phyloP scores from a whole-genome alignment of 2,797 vertebrate genomes.

The Telmatherina bonti region DNA sequence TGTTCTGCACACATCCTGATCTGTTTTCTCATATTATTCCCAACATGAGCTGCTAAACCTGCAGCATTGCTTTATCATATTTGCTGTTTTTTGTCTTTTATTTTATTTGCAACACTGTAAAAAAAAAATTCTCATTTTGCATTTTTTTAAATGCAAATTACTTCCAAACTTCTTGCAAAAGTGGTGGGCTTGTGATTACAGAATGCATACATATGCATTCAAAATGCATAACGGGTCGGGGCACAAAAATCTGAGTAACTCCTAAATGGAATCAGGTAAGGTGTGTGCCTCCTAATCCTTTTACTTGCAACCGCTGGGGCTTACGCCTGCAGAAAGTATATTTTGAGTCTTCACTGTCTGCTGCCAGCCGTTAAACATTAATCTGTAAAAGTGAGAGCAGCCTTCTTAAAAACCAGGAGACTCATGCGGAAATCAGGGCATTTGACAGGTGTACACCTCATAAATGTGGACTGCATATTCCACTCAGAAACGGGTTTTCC shows the following conservation, averaged over 20 bases:
- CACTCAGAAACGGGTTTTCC: not conserved
- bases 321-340: slow-evolving; percentile 13
- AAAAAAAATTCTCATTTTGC: not conserved
- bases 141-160: not conserved
- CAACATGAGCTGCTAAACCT: not conserved
- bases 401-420: not conserved
- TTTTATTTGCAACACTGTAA: not conserved
- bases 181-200: too few species aligned
- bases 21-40: not conserved
- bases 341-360: slow-evolving; percentile 17
- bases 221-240: not conserved
- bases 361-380: slow-evolving; percentile 11
- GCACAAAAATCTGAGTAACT: not conserved
- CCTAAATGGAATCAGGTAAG: slow-evolving; percentile 7
- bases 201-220: not conserved
- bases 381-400: slow-evolving; percentile 1
- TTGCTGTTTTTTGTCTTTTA: not conserved
- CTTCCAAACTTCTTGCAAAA: not conserved
- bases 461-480: not conserved
- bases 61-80: not conserved
- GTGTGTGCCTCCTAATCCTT: not conserved
- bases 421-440: slow-evolving; percentile 15
- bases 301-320: not conserved
- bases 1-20: not conserved
- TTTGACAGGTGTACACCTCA: slow-evolving; percentile 5